A percentile compares a stretch with the other conserved stretches of the same genome.
phyloP scores from a whole-genome alignment of 2,113 vertebrate species.

The Xenopus borealis region DNA sequence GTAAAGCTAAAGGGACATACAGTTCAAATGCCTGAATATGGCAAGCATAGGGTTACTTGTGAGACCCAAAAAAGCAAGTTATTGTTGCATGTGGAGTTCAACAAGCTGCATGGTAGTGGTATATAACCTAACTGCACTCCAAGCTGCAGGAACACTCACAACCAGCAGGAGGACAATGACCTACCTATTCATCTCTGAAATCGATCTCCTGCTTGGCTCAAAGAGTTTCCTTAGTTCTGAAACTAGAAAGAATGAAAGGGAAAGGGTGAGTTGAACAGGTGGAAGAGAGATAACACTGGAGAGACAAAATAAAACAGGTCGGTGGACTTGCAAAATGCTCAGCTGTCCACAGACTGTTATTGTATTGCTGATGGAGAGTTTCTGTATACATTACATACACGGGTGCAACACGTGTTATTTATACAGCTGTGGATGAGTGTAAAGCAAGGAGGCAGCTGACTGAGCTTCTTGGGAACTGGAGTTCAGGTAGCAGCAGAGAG shows the following conservation, averaged over 20 bases:
- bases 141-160: too few relatives aligned
- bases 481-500: too few relatives aligned
- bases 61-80: too few relatives aligned
- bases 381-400: neutral
- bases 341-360: neutral
- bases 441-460: neutral
- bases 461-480: too few relatives aligned
- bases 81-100: too few relatives aligned
- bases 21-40: too few relatives aligned
- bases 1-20: too few relatives aligned
- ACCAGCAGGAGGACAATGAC: neutral
- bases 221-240: constrained; percentile 95
- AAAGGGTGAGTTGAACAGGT: constrained; percentile 1
- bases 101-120: too few relatives aligned
- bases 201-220: constrained; percentile 75
- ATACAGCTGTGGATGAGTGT: neutral
- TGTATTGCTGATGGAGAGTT: neutral
- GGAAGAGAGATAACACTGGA: neutral
- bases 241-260: constrained; percentile 71
- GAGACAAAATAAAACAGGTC: too few relatives aligned
- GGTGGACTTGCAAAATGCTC: too few relatives aligned
- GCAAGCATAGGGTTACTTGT: too few relatives aligned
- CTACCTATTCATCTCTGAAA: constrained; percentile 95
- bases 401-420: neutral
- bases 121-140: too few relatives aligned